Evolutionary conservation across 2,113 vertebrate genomes (phyloP), one percentile per base, ranked within the genome.

Genomic region (Zapornia atra): DNA sequence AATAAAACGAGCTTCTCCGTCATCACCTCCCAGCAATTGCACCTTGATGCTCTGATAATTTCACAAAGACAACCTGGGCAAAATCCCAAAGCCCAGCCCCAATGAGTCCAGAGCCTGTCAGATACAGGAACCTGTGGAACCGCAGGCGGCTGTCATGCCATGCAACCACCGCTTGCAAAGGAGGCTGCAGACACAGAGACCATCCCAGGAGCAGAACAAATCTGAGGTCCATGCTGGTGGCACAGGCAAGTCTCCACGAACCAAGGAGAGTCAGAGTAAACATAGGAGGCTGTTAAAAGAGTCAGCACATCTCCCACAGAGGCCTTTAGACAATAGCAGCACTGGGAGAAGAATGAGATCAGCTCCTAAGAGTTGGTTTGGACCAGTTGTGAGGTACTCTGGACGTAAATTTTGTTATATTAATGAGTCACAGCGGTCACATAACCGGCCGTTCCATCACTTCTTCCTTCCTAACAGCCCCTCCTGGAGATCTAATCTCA

Each of bases 381-480:
- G 73, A 84, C 66, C 82, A 77, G 64, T 60, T 42, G 80, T 42
- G 69, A 78, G 70, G 60, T 16, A 21, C 38, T 71, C 86, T 21
- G 71, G 92, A 80, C 91, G 95, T 95, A 97, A 97, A 96, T 97
- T 95, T 79, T 85, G 82, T 83, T 88, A 60, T 91, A 97, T 96
- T 96, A 96, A 97, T 89, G 97, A 96, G 84, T 78, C 96, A 93
- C 95, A 87, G 88, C 0, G 82, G 96, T 66, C 94, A 86, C 73
- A 88, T 96, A 94, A 96, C 53, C 10, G 0, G 1, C 89, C 1
- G 1, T 61, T 92, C 93, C 82, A 95, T 96, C 93, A 88, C 81
- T 86, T 70, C 38, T 68, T 90, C 66, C 77, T 60, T 69, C 66
- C 91, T 93, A 96, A 95, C 2, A 10, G 96, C 86, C 92, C 96